phyloP scores from a whole-genome alignment of 2,797 vertebrate species.

The Hoplostethus mediterraneus region DNA sequence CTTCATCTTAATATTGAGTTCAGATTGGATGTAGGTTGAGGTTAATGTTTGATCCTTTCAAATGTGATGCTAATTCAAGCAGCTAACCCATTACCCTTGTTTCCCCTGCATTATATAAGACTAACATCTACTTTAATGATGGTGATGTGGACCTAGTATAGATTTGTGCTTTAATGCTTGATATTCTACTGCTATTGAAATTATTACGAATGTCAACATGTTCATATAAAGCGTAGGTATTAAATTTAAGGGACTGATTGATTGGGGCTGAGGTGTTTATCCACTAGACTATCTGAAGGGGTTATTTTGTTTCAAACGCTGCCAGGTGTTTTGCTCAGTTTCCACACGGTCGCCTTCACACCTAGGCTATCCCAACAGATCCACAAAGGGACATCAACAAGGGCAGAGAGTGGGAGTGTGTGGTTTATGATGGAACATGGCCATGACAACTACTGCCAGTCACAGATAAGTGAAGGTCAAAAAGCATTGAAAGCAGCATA shows the following conservation, averaged over 20 bases:
- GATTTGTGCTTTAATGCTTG: not conserved
- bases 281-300: not conserved
- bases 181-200: not conserved
- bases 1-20: conserved; percentile 14
- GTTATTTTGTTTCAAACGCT: not conserved
- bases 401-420: conserved; percentile 12
- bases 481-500: not conserved
- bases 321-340: not conserved
- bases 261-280: not conserved
- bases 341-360: conserved; percentile 18
- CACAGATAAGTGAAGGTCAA: conserved; percentile 25
- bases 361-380: conserved; percentile 9
- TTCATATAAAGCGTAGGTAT: no score
- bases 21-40: not conserved
- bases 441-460: conserved; percentile 3
- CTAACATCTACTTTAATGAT: not conserved
- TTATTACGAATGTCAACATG: not conserved
- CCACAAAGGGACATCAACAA: conserved; percentile 11
- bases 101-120: not conserved
- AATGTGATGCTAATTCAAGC: not conserved
- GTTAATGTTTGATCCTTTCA: not conserved
- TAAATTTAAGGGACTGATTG: no score
- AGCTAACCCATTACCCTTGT: not conserved
- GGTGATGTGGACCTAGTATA: not conserved
- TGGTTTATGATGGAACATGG: conserved; percentile 11